Evolutionary conservation across 2,888 invertebrate genomes (phyloP), one percentile per base, ranked within the genome.

Genomic region (Muscina levida): DNA sequence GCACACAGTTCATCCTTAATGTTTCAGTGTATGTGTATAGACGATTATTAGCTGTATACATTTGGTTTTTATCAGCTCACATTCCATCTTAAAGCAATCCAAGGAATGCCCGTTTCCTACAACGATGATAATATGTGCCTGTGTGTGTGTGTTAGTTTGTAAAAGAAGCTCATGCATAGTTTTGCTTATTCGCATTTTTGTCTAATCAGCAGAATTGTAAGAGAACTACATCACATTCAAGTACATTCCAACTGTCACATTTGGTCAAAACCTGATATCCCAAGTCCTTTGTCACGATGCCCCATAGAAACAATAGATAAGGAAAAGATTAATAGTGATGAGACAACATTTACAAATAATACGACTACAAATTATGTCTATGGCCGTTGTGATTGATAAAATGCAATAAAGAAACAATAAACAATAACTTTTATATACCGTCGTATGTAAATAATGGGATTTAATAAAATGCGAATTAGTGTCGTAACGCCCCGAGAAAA

Each of bases 191-290:
- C 22, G 19, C 6, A 4, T 37, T 6, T 48, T 8, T 48, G 48
- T 48, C 48, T 53, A 53, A 53, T 53, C 53, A 24, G 53, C 53
- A 53, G 53, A 24, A 22, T 53, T 53, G 53, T 53, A 11, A 3
- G 11, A 24, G 10, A 22, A 53, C 19, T 51, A 22, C 5, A 22
- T 1, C 51, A 22, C 51, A 19, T 13, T 31, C 19, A 1, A 48
- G 6, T 48, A 8, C 15, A 46, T 10, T 46, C 17, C 1, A 51
- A 51, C 53, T 53, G 53, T 53, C 53, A 53, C 53, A 53, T 53
- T 53, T 53, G 53, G 22, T 24, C 10, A 24, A 53, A 22, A 8
- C 22, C 22, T 24, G 22, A 22, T 53, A 53, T n/a, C n/a, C n/a
- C 11, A 22, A n/a, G 24, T 53, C 19, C 13, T 5, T 53, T 4